phyloP scores from a whole-genome alignment of 2,888 invertebrate species.

The Metopia argyrocephala region DNA sequence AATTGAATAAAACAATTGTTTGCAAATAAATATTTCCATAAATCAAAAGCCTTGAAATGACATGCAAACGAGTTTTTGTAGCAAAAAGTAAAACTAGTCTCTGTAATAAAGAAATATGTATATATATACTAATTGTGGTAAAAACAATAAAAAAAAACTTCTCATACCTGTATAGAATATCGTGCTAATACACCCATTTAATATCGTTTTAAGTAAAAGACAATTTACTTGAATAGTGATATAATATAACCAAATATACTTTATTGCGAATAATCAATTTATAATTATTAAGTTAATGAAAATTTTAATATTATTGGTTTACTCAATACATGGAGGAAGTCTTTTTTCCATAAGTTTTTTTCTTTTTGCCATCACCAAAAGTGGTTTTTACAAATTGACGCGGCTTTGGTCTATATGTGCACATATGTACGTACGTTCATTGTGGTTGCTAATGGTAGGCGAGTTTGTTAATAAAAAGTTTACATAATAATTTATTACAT shows the following conservation, averaged over 20 bases:
- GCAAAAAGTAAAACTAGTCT: background rate
- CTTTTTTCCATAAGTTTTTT: background rate
- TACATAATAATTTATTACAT: constrained; percentile 61
- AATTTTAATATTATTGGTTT: no score
- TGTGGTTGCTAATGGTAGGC: background rate
- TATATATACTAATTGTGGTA: background rate
- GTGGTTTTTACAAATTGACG: background rate
- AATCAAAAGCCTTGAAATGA: constrained; percentile 52
- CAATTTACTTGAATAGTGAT: no score
- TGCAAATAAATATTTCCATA: background rate
- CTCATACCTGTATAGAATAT: no score
- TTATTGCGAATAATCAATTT: no score
- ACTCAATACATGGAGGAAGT: no score
- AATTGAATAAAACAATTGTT: constrained; percentile 18
- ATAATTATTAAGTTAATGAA: no score
- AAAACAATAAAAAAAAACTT: no score
- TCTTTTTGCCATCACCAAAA: background rate
- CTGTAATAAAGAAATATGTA: background rate
- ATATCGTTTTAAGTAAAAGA: no score
- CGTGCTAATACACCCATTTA: no score
- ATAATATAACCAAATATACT: no score
- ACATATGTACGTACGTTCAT: background rate
- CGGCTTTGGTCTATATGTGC: background rate
- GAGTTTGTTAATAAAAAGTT: constrained; percentile 45
- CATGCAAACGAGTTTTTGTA: background rate